Evolutionary conservation across 2,888 invertebrate genomes (phyloP), one percentile per base, ranked within the genome.

Genomic region (Acanthosoma haemorrhoidale): DNA sequence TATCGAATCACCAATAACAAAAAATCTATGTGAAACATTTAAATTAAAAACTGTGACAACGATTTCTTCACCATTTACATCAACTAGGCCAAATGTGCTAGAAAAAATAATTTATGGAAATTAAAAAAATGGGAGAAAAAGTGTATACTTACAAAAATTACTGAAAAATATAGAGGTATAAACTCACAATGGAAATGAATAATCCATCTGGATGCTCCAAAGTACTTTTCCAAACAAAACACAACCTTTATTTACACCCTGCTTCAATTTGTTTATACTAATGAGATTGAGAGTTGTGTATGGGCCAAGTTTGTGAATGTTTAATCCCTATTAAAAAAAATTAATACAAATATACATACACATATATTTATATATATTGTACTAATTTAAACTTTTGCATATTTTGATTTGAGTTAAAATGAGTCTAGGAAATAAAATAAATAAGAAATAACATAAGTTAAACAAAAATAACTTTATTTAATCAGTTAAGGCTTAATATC

Each of bases 31-130:
- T 77, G 87, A 86, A 6, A 90, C 90, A n/a, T 21, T 25, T 80
- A 92, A 84, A 82, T 94, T 94, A 81, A 92, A 94, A 58, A 94
- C 87, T 1, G 90, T 90, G 71, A 93, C 91, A 18, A 87, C 85
- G 60, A 88, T 81, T 77, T 91, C 91, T 1, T 83, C 82, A 80
- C 86, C 85, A 69, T 86, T 84, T 75, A 85, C 84, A 81, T 93
- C 93, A 57, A 91, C 84, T 77, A 93, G 80, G 77, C 91, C 92
- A 80, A 92, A 92, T 38, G 91, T 88, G 79, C 92, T 92, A 81
- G 11, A 84, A 58, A 11, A 60, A 32, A 51, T n/a, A 15, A 3
- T 21, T 43, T 16, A 18, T 41, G 3, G 32, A 8, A 38, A 18
- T 38, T 36, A 11, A 58, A 72, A 39, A 18, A 4, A 61, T 41